phyloP scores from a whole-genome alignment of 1,140 invertebrate genomes.

The Achatina immaculata region DNA sequence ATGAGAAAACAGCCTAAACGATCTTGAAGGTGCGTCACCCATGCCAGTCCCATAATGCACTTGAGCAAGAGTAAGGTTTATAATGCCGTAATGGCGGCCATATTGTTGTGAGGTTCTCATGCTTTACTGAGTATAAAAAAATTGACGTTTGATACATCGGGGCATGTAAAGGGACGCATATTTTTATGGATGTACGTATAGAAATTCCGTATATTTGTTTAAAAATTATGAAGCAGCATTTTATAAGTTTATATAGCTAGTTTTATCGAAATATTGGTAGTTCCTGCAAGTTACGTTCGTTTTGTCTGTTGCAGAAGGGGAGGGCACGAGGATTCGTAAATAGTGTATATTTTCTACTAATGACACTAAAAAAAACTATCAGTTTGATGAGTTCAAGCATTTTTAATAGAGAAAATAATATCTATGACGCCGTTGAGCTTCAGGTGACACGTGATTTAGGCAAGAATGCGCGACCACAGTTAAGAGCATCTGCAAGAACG shows the following conservation, averaged over 20 bases:
- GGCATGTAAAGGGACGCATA: slow-evolving; percentile 16
- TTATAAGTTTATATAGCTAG: no score
- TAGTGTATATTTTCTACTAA: background rate
- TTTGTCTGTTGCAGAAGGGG: background rate
- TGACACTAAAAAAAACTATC: background rate
- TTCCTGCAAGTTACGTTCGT: no score
- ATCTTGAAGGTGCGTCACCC: slow-evolving; percentile 32
- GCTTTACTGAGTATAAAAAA: background rate
- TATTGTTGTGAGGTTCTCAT: slow-evolving; percentile 6
- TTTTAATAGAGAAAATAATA: background rate
- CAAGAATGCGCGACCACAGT: background rate
- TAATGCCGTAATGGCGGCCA: slow-evolving; percentile 35
- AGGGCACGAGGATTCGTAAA: background rate
- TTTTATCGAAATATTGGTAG: no score
- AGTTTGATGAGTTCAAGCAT: background rate
- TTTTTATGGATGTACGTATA: slow-evolving; percentile 39
- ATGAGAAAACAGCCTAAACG: slow-evolving; percentile 24
- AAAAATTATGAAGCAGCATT: no score
- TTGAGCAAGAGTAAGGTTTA: background rate
- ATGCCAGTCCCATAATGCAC: slow-evolving; percentile 35
- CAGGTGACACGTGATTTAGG: background rate
- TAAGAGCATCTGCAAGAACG: background rate
- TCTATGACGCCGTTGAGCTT: background rate
- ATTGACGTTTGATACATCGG: background rate
- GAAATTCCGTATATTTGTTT: background rate